These are phyloP conservation scores for Shinisaurus crocodilurus DNA, from an alignment of 2,113 vertebrate genomes.

Conservation along the genomic window DNA sequence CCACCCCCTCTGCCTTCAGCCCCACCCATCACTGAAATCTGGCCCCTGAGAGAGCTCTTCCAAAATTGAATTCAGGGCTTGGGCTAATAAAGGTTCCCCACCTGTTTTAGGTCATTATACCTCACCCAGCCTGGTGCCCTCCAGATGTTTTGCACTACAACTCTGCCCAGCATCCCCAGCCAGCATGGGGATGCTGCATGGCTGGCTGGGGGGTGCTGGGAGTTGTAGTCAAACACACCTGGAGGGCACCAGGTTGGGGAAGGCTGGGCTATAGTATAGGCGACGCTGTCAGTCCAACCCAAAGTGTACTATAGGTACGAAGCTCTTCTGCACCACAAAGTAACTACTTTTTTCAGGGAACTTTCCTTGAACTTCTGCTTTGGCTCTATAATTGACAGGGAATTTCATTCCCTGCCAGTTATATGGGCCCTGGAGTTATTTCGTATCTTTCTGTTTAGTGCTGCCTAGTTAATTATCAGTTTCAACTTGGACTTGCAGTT, in stretches of 20 bases:
- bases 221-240: too few species aligned
- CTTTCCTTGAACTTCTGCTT: not conserved
- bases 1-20: too few species aligned
- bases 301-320: not conserved
- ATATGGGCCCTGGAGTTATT: not conserved
- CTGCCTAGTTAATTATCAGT: not conserved
- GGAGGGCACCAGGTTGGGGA: too few species aligned
- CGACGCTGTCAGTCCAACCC: not conserved
- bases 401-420: not conserved
- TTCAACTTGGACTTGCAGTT: constrained; percentile 4
- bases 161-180: too few species aligned
- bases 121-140: not conserved
- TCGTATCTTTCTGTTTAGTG: not conserved
- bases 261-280: not conserved
- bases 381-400: not conserved
- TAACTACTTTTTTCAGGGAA: not conserved
- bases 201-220: too few species aligned
- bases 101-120: too few species aligned
- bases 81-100: too few species aligned
- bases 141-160: not conserved
- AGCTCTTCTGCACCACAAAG: not conserved
- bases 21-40: too few species aligned
- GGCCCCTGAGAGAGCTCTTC: too few species aligned
- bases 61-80: too few species aligned
- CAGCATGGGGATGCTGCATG: too few species aligned